These are phyloP conservation scores for Temnothorax ravouxi DNA, from an alignment of 2,888 invertebrate genomes.

Conservation along the genomic window DNA sequence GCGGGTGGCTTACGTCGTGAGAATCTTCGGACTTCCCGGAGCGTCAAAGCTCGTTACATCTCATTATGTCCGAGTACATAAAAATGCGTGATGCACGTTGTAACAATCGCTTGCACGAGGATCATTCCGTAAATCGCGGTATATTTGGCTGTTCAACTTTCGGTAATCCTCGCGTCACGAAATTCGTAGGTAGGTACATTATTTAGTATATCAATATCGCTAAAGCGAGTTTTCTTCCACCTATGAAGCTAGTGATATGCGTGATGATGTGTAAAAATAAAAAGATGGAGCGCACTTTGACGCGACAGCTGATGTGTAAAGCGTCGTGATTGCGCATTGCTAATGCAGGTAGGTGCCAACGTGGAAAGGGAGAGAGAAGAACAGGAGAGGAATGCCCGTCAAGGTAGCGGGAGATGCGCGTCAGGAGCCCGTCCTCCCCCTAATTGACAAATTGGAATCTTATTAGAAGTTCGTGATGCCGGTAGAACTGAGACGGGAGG, in stretches of 20 bases:
- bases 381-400: constrained; percentile 57
- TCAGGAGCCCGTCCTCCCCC: constrained; percentile 86
- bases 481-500: constrained; percentile 46
- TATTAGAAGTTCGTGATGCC: constrained; percentile 87
- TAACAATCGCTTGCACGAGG: constrained; percentile 73
- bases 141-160: constrained; percentile 31
- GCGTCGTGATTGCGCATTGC: constrained; percentile 72
- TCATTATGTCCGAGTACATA: constrained; percentile 81
- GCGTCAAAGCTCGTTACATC: constrained; percentile 79
- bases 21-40: constrained; percentile 75
- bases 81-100: constrained; percentile 66
- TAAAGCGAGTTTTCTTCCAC: neutral
- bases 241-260: constrained; percentile 29
- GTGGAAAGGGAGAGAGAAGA: constrained; percentile 62
- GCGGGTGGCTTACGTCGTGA: constrained; percentile 73
- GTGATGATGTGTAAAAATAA: constrained; percentile 49
- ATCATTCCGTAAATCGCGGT: constrained; percentile 7
- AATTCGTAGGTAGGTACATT: neutral
- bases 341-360: constrained; percentile 73
- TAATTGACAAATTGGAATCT: constrained; percentile 92
- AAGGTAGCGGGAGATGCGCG: constrained; percentile 74
- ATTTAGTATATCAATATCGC: neutral
- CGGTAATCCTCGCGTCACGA: neutral
- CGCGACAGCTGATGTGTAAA: constrained; percentile 67
- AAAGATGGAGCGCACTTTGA: constrained; percentile 57